phyloP scores from a whole-genome alignment of 1,140 invertebrate species.

The Stenopsyche tienmushanensis region DNA sequence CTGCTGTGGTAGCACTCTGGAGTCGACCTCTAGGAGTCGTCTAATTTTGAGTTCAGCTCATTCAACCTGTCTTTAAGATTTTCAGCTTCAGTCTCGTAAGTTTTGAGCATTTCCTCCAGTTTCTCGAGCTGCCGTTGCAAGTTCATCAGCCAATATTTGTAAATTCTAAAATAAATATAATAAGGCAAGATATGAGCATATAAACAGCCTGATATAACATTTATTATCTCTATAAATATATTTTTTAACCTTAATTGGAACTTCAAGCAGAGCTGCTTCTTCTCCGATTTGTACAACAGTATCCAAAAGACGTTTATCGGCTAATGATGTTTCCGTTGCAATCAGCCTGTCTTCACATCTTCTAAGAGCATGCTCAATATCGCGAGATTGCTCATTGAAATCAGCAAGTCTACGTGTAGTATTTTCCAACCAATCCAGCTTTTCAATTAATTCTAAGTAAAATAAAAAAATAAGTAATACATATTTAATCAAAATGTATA shows the following conservation, averaged over 20 bases:
- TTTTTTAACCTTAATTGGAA: slow-evolving; percentile 31
- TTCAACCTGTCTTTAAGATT: slow-evolving; percentile 75
- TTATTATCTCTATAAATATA: not conserved
- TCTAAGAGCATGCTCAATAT: slow-evolving; percentile 77
- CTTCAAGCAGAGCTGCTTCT: slow-evolving; percentile 59
- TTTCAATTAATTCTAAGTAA: slow-evolving; percentile 66
- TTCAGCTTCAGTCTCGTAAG: slow-evolving; percentile 76
- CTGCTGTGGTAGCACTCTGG: slow-evolving; percentile 83
- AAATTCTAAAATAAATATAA: slow-evolving; percentile 23
- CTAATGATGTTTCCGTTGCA: slow-evolving; percentile 28
- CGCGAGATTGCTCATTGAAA: slow-evolving; percentile 82
- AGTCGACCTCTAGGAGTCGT: slow-evolving; percentile 69
- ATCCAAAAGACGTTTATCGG: slow-evolving; percentile 35
- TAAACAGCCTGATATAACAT: not conserved
- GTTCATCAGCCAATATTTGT: slow-evolving; percentile 51
- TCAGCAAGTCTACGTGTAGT: slow-evolving; percentile 78
- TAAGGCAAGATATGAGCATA: slow-evolving; percentile 2
- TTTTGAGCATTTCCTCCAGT: slow-evolving; percentile 71
- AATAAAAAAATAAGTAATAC: slow-evolving; percentile 16
- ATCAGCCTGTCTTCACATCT: slow-evolving; percentile 74
- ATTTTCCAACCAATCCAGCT: slow-evolving; percentile 71
- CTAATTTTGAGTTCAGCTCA: slow-evolving; percentile 73
- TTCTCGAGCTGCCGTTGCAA: slow-evolving; percentile 52
- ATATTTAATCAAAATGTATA: not conserved
- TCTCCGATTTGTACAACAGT: slow-evolving; percentile 50